Evolutionary conservation across 2,113 vertebrate species (phyloP).

Genomic region (Corydoras sp.): DNA sequence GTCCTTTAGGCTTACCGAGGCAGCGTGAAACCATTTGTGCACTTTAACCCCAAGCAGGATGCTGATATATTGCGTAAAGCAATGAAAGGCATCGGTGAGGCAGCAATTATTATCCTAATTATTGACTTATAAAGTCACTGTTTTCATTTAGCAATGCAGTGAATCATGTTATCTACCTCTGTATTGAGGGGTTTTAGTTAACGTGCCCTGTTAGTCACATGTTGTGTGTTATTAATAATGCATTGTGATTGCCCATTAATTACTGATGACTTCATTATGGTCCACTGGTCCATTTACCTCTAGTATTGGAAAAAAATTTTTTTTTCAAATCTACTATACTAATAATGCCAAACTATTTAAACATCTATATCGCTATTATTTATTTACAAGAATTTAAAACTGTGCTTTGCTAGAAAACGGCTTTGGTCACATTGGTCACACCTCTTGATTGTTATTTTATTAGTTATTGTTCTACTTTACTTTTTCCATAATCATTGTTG

Average conservation of each 20-base stretch:
- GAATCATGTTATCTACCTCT: not conserved
- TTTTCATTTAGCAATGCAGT: not conserved
- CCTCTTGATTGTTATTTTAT: too few species aligned
- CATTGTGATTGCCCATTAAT: not conserved
- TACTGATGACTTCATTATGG: too few species aligned
- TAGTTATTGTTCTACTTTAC: too few species aligned
- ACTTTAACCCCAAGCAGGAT: slow-evolving; percentile 83
- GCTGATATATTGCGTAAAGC: slow-evolving; percentile 84
- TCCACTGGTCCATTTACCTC: too few species aligned
- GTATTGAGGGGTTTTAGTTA: slow-evolving; percentile 2
- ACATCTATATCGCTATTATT: too few species aligned
- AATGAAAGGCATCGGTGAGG: slow-evolving; percentile 92
- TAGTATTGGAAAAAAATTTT: too few species aligned
- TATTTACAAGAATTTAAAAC: too few species aligned
- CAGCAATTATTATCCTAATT: not conserved
- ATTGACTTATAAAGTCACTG: slow-evolving; percentile 14
- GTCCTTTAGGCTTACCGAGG: slow-evolving; percentile 66
- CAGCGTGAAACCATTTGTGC: slow-evolving; percentile 75
- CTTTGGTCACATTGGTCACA: too few species aligned
- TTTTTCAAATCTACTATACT: too few species aligned
- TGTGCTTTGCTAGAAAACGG: too few species aligned
- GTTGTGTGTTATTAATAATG: not conserved
- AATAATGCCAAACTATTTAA: too few species aligned
- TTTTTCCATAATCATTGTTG: too few species aligned
- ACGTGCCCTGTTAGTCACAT: not conserved